These are phyloP conservation scores for Luscinia megarhynchos DNA, from an alignment of 2,797 vertebrate genomes.

Conservation along the genomic window DNA sequence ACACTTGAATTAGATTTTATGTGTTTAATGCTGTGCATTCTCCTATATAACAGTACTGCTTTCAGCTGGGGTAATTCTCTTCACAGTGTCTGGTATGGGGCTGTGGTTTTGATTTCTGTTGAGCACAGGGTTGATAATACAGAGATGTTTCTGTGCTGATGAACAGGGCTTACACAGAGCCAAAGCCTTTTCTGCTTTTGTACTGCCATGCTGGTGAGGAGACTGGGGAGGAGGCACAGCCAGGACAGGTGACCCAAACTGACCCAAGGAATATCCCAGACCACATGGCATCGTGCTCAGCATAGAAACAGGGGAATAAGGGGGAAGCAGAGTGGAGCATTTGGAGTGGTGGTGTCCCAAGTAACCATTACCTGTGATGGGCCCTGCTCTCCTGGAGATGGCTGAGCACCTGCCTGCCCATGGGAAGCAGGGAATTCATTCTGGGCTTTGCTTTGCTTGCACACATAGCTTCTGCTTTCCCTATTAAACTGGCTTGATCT, in stretches of 20 bases:
- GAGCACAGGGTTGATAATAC: fast-evolving
- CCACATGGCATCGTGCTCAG: fast-evolving
- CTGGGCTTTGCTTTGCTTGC: background rate
- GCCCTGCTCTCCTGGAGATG: background rate
- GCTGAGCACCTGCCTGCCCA: background rate
- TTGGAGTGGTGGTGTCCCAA: too few relatives aligned
- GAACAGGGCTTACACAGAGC: background rate
- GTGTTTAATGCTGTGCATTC: background rate
- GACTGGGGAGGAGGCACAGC: background rate
- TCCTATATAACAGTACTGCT: background rate
- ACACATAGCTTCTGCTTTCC: background rate
- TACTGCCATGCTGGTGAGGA: too few relatives aligned
- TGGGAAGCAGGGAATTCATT: background rate
- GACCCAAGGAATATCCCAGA: background rate
- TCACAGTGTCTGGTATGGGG: background rate
- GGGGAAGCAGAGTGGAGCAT: background rate
- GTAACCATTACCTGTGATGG: fast-evolving
- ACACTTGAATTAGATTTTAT: background rate
- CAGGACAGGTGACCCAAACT: background rate
- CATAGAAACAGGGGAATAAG: background rate
- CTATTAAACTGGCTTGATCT: background rate
- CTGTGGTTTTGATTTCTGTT: background rate
- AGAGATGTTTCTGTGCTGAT: background rate
- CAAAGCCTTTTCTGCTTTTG: background rate
- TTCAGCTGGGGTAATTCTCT: background rate